Base-by-base conservation (phyloP, 1,140 invertebrate genomes). In the Glossosoma conforme region DNA sequence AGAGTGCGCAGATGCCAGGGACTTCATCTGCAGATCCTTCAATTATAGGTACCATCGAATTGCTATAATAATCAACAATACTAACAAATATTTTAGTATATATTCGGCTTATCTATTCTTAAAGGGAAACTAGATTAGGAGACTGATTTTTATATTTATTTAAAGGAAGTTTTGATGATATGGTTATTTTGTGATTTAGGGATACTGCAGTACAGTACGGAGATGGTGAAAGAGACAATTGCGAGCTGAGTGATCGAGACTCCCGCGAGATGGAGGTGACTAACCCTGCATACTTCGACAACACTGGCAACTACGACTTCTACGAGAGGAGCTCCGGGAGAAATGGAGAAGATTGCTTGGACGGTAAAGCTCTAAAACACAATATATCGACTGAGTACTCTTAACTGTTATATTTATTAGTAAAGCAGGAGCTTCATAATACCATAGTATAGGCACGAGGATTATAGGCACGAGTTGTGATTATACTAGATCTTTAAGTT, bases 21-120 rank as follows among this genome's bases (percentile, higher is more conserved):
- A 92, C 62, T 92, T 93, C 62, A 79, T 88, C n/a, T 93, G 91
- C 60, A 74, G 85, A 61, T 87, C 89, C 10, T 93, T 93, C 69
- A 93, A 93, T 72, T 93, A 82, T 71, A 82, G 86, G 75, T 82
- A 69, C 24, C 15, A 2, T 9, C 6, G 33, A 36, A n/a, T 28
- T n/a, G n/a, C n/a, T n/a, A n/a, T n/a, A n/a, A n/a, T n/a, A n/a
- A n/a, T n/a, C n/a, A n/a, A n/a, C n/a, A n/a, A n/a, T n/a, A n/a
- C n/a, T n/a, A n/a, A n/a, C n/a, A n/a, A n/a, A n/a, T n/a, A n/a
- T n/a, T n/a, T n/a, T n/a, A n/a, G n/a, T n/a, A n/a, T n/a, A n/a
- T n/a, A n/a, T n/a, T n/a, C n/a, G n/a, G n/a, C n/a, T n/a, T n/a
- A n/a, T n/a, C n/a, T n/a, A n/a, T n/a, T n/a, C n/a, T n/a, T n/a